These are phyloP conservation scores for Anthoscopus minutus DNA, from an alignment of 2,113 vertebrate genomes.

Conservation along the genomic window DNA sequence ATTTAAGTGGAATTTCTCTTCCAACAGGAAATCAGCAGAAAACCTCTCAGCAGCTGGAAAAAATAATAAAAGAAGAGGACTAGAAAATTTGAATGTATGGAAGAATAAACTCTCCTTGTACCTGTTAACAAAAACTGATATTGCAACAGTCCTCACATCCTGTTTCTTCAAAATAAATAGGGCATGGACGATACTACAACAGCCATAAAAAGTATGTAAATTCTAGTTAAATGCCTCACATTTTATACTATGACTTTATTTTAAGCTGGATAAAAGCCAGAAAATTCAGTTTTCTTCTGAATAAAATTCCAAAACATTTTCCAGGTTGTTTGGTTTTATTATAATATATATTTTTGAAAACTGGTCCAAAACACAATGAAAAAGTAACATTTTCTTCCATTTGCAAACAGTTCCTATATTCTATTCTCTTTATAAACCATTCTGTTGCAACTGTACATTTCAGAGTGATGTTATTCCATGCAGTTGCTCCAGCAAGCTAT, in stretches of 20 bases:
- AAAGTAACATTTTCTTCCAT: not conserved
- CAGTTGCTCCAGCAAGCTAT: not conserved
- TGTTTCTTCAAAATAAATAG: not conserved
- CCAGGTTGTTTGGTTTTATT: not conserved
- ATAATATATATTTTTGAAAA: not conserved
- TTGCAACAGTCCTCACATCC: not conserved
- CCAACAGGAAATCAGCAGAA: not conserved
- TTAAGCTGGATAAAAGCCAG: not conserved
- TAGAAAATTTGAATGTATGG: not conserved
- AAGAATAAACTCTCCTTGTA: not conserved
- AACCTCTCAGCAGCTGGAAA: not conserved
- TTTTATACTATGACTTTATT: not conserved
- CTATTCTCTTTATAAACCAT: not conserved
- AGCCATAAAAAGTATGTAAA: not conserved
- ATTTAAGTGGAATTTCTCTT: not conserved
- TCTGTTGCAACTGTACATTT: not conserved
- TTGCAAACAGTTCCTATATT: not conserved
- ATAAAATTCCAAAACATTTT: conserved; percentile 7
- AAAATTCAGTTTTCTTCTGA: not conserved
- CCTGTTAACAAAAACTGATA: not conserved
- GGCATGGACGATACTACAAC: not conserved
- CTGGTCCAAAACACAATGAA: not conserved
- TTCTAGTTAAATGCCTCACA: not conserved
- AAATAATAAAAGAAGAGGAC: not conserved
- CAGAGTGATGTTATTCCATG: not conserved